A percentile compares a stretch with the other conserved stretches of the same genome.
Conservation (phyloP, 2,888 invertebrate genomes). For the Megastigmus dorsalis region DNA sequence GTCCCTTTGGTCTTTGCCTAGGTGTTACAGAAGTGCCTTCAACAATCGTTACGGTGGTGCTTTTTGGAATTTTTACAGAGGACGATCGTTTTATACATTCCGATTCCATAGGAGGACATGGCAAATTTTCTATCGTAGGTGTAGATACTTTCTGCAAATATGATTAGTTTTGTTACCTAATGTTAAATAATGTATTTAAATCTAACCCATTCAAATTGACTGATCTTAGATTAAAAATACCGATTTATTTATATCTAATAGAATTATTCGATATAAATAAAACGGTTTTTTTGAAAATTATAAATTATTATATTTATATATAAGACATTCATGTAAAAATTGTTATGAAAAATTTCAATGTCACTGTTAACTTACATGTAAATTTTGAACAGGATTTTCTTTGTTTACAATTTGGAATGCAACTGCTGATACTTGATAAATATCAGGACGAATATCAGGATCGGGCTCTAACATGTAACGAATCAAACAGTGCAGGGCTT, state of each 20-base stretch:
- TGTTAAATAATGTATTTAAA: conserved; percentile 27
- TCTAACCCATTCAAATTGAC: background rate
- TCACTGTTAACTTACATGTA: conserved; percentile 79
- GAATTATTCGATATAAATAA: too few species aligned
- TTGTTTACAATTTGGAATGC: conserved; percentile 83
- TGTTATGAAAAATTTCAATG: background rate
- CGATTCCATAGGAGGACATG: conserved; percentile 82
- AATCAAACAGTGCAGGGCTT: conserved; percentile 69
- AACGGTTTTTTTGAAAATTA: too few species aligned
- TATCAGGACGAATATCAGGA: conserved; percentile 88
- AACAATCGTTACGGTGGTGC: conserved; percentile 75
- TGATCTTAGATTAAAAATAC: too few species aligned
- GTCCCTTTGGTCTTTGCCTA: conserved; percentile 86
- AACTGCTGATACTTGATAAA: conserved; percentile 86
- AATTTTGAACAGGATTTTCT: conserved; percentile 87
- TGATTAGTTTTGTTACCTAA: conserved; percentile 13
- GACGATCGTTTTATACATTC: conserved; percentile 79
- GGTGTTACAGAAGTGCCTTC: conserved; percentile 90
- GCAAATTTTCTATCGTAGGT: conserved; percentile 80
- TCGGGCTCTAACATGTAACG: conserved; percentile 90
- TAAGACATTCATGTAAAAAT: too few species aligned
- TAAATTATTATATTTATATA: too few species aligned
- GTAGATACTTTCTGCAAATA: conserved; percentile 79
- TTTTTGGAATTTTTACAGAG: conserved; percentile 74
- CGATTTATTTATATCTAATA: background rate